Evolutionary conservation across 1,140 invertebrate species (phyloP).

Genomic region (Listronotus bonariensis): DNA sequence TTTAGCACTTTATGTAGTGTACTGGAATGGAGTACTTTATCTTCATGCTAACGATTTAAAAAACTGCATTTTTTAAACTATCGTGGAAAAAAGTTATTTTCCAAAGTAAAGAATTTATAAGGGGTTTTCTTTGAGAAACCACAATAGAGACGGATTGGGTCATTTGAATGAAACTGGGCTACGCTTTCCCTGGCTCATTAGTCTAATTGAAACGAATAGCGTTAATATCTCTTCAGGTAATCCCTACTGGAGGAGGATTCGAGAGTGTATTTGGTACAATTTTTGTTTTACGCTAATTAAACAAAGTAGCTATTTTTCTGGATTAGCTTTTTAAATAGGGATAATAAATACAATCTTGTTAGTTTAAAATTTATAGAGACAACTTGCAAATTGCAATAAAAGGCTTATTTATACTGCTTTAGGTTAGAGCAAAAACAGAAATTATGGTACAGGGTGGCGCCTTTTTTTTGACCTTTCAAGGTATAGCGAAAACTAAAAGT

Average conservation of each 20-base stretch:
- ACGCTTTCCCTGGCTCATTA: conserved; percentile 30
- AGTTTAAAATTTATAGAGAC: background rate
- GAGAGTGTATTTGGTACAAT: conserved; percentile 27
- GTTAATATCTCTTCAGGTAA: conserved; percentile 40
- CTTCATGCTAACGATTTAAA: no score
- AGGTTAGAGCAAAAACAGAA: no score
- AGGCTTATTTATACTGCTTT: no score
- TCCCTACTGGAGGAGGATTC: conserved; percentile 22
- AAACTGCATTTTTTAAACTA: no score
- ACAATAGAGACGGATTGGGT: conserved; percentile 21
- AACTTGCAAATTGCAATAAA: no score
- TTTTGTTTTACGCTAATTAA: conserved; percentile 35
- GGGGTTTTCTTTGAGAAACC: conserved; percentile 12
- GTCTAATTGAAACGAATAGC: conserved; percentile 38
- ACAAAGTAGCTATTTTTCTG: conserved; percentile 29
- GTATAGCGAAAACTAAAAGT: no score
- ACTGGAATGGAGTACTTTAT: no score
- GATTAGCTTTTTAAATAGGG: conserved; percentile 8
- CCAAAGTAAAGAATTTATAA: conserved; percentile 9
- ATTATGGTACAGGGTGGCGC: no score
- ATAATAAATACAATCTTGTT: conserved; percentile 9
- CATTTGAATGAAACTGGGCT: conserved; percentile 21
- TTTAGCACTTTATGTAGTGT: no score
- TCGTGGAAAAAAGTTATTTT: background rate
- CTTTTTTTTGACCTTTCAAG: no score